phyloP scores from a whole-genome alignment of 2,113 vertebrate genomes.

The Rhinoderma darwinii region DNA sequence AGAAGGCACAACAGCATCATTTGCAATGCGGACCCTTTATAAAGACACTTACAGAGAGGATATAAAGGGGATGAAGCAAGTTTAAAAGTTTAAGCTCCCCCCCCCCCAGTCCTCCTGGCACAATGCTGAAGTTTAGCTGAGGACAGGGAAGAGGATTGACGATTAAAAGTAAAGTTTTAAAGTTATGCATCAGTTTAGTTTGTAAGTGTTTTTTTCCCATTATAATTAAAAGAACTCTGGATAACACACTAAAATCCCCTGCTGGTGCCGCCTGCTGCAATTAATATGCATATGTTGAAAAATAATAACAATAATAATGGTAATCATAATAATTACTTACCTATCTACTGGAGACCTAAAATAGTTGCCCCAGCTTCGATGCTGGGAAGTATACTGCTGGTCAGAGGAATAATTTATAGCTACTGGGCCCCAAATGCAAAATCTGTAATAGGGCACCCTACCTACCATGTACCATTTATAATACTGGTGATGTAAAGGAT shows the following conservation, averaged over 20 bases:
- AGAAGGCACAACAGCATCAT: not conserved
- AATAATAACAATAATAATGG: not conserved
- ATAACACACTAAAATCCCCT: not conserved
- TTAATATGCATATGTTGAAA: not conserved
- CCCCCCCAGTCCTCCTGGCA: not conserved
- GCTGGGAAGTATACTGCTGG: too few species aligned
- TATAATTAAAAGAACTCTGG: not conserved
- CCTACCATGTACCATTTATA: too few species aligned
- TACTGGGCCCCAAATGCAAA: too few species aligned
- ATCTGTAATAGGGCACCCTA: too few species aligned
- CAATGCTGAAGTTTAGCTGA: not conserved
- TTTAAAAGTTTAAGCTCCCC: too few species aligned
- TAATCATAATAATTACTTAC: not conserved
- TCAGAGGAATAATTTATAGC: too few species aligned
- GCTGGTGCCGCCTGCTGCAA: not conserved
- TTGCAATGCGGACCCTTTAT: not conserved
- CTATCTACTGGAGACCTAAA: too few species aligned
- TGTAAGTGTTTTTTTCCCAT: not conserved
- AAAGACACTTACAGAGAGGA: not conserved
- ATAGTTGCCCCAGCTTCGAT: too few species aligned
- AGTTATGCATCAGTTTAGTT: not conserved
- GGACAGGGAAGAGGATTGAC: not conserved
- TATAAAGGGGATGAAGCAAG: not conserved
- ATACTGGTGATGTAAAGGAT: too few species aligned
- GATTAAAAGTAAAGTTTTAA: not conserved